A percentile compares a stretch with the other conserved stretches of the same genome.
Evolutionary conservation across 2,797 vertebrate species (phyloP).

Genomic region (Anabas testudineus): DNA sequence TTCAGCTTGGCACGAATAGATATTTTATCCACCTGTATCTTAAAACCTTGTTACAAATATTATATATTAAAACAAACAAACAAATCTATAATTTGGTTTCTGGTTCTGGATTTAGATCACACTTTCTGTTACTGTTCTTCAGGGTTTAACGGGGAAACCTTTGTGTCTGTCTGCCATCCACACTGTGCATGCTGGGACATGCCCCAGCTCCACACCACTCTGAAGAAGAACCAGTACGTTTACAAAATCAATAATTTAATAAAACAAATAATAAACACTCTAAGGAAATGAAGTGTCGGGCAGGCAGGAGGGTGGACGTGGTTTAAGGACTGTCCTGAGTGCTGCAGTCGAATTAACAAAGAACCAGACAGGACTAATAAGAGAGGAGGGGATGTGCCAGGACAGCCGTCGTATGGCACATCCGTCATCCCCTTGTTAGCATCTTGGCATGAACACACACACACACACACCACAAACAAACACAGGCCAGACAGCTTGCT

Average conservation of each 20-base stretch:
- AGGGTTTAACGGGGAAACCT: too few species aligned
- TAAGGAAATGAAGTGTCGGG: slow-evolving; percentile 10
- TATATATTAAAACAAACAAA: neutral
- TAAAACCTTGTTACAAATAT: too few species aligned
- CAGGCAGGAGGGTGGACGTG: slow-evolving; percentile 18
- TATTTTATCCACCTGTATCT: neutral
- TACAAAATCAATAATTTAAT: slow-evolving; percentile 54
- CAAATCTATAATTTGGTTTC: neutral
- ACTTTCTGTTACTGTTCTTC: neutral
- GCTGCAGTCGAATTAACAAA: slow-evolving; percentile 30
- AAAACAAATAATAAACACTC: slow-evolving; percentile 10
- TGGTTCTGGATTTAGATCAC: neutral
- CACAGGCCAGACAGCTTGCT: slow-evolving; percentile 66
- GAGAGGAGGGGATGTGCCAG: slow-evolving; percentile 43
- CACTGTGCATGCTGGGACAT: slow-evolving; percentile 28
- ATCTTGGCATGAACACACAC: slow-evolving; percentile 54
- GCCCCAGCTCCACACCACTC: neutral
- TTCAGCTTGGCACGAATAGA: neutral
- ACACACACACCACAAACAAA: slow-evolving; percentile 35
- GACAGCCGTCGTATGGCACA: slow-evolving; percentile 40
- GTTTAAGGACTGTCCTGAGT: slow-evolving; percentile 40
- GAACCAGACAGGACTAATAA: slow-evolving; percentile 33
- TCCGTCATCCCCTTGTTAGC: slow-evolving; percentile 75
- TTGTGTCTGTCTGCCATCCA: slow-evolving; percentile 14
- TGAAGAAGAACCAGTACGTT: neutral